Percentiles rank a stretch among this genome's conserved stretches.
phyloP scores from a whole-genome alignment of 1,140 invertebrate species.

The Brachystomella parvula region DNA sequence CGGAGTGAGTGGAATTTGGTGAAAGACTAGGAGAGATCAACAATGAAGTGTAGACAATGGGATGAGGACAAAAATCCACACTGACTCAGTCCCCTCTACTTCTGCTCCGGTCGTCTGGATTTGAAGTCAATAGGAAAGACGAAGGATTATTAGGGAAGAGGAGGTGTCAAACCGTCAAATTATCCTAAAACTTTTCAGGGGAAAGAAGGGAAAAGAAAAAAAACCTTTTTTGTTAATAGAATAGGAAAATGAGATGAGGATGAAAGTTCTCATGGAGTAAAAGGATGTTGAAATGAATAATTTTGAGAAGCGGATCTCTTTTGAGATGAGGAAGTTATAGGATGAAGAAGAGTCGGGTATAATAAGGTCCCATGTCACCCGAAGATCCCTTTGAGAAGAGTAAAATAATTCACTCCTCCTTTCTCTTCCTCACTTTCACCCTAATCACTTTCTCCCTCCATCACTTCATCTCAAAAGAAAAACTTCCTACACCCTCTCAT shows the following conservation, averaged over 20 bases:
- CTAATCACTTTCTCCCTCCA: conserved; percentile 10
- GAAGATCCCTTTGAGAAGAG: background rate
- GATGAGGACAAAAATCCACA: too few relatives aligned
- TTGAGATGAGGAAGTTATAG: background rate
- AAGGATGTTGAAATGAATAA: background rate
- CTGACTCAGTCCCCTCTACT: too few relatives aligned
- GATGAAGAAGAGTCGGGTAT: background rate
- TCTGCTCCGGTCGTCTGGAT: too few relatives aligned
- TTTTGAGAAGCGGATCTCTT: background rate
- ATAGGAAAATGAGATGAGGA: background rate
- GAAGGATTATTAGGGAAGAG: background rate
- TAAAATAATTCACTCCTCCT: background rate
- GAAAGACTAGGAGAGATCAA: too few relatives aligned
- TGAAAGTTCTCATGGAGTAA: background rate
- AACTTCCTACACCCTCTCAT: too few relatives aligned
- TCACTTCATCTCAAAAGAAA: background rate
- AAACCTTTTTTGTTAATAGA: background rate
- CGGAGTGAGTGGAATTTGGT: too few relatives aligned
- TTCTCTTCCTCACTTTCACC: background rate
- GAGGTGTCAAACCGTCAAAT: background rate
- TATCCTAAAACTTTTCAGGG: background rate
- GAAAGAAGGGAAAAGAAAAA: too few relatives aligned
- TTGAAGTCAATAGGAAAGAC: background rate
- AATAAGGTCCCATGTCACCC: background rate
- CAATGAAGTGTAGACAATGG: too few relatives aligned